phyloP scores from a whole-genome alignment of 2,888 invertebrate species.

The Polia nebulosa region DNA sequence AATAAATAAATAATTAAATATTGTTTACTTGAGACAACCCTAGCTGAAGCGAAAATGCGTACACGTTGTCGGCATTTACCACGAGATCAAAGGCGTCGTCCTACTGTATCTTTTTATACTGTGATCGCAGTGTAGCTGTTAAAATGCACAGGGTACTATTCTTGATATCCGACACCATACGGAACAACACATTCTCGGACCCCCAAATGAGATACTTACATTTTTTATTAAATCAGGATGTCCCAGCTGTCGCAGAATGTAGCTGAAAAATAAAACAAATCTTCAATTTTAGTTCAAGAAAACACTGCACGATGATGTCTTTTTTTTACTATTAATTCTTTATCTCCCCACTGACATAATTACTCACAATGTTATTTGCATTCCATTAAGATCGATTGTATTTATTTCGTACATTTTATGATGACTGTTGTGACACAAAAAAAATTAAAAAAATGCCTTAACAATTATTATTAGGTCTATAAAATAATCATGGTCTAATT shows the following conservation, averaged over 20 bases:
- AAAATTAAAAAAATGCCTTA: too few species aligned
- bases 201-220: slow-evolving; percentile 93
- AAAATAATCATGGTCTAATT: too few species aligned
- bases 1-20: too few species aligned
- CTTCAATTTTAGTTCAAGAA: slow-evolving; percentile 4
- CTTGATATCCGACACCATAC: too few species aligned
- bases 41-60: too few species aligned
- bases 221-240: slow-evolving; percentile 92
- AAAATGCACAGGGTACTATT: too few species aligned
- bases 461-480: neutral
- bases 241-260: slow-evolving; percentile 94
- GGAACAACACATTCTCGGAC: too few species aligned
- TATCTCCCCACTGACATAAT: neutral
- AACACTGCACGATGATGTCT: slow-evolving; percentile 44
- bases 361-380: neutral
- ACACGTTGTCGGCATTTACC: too few species aligned
- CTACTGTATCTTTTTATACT: too few species aligned
- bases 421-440: neutral
- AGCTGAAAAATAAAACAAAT: slow-evolving; percentile 90
- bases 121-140: too few species aligned
- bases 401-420: neutral
- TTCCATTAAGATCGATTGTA: neutral
- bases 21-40: too few species aligned
- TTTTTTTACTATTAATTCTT: neutral
- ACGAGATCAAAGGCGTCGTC: too few species aligned